Percentiles rank a stretch among this genome's conserved stretches.
Evolutionary conservation across 2,113 vertebrate species (phyloP).

Genomic region (Myrmophylax atrothorax): DNA sequence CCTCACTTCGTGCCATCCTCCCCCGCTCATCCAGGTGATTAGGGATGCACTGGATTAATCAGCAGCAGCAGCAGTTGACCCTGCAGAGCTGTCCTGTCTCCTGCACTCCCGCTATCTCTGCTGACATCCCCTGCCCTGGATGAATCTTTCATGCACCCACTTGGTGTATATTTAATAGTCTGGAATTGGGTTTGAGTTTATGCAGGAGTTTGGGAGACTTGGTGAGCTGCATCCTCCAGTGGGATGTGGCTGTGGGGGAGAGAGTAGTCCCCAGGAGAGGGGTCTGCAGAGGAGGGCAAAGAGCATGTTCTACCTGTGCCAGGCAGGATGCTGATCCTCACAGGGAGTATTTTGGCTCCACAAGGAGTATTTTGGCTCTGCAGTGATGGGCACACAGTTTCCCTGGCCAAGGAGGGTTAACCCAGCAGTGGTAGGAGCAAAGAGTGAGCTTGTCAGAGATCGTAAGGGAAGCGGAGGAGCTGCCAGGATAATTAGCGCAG

Average conservation of each 20-base stretch:
- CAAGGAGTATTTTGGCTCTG: neutral
- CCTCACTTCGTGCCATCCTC: neutral
- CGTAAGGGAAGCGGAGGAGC: neutral
- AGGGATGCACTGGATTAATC: neutral
- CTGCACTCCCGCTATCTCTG: neutral
- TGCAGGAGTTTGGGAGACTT: neutral
- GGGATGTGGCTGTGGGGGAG: neutral
- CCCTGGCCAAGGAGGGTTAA: neutral
- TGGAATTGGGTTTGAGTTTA: neutral
- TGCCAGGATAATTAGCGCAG: constrained; percentile 45
- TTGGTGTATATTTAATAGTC: neutral
- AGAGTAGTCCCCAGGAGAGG: neutral
- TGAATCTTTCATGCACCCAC: neutral
- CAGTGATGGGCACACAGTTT: neutral
- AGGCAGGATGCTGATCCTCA: neutral
- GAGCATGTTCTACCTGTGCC: neutral
- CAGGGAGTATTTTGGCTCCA: neutral
- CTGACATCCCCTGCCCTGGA: neutral
- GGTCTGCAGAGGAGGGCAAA: neutral
- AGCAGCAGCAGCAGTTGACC: neutral
- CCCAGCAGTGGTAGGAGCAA: neutral
- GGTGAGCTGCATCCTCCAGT: neutral
- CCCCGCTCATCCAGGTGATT: neutral
- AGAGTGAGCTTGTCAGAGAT: neutral
- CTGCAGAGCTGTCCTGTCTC: neutral